These are phyloP conservation scores for Nycteola revayana DNA, from an alignment of 2,888 invertebrate species.

Conservation along the genomic window DNA sequence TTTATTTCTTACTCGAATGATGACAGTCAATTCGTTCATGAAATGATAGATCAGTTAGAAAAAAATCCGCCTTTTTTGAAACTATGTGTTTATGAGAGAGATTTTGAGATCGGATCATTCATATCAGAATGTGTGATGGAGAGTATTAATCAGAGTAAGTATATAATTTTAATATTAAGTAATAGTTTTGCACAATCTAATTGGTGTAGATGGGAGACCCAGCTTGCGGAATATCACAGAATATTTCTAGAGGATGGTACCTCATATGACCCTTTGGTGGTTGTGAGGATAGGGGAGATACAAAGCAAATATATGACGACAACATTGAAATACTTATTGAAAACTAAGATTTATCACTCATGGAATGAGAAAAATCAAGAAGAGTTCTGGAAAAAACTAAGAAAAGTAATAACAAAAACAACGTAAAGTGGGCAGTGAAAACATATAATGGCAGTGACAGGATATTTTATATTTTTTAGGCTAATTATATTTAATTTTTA, in stretches of 20 bases:
- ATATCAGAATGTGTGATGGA: constrained; percentile 85
- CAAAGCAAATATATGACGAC: constrained; percentile 79
- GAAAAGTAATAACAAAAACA: constrained; percentile 48
- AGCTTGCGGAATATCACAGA: constrained; percentile 85
- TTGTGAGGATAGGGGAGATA: constrained; percentile 84
- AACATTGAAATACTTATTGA: constrained; percentile 83
- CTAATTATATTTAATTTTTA: no score
- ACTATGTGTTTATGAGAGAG: constrained; percentile 86
- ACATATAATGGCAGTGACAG: no score
- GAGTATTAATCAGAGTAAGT: constrained; percentile 84
- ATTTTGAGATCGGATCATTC: constrained; percentile 84
- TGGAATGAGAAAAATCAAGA: constrained; percentile 79
- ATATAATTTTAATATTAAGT: constrained; percentile 85
- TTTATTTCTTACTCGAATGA: constrained; percentile 84
- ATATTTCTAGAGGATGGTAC: constrained; percentile 82
- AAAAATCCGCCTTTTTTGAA: constrained; percentile 81
- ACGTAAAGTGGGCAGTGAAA: constrained; percentile 20
- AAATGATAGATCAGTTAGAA: constrained; percentile 83
- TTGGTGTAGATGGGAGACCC: constrained; percentile 88
- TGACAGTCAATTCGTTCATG: constrained; percentile 83
- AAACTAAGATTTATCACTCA: constrained; percentile 84
- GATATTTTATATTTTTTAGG: no score
- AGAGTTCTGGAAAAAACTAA: constrained; percentile 68
- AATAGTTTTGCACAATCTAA: constrained; percentile 86
- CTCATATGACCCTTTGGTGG: constrained; percentile 81